Base-by-base conservation (phyloP, 2,797 vertebrate genomes). In the Trachurus trachurus region DNA sequence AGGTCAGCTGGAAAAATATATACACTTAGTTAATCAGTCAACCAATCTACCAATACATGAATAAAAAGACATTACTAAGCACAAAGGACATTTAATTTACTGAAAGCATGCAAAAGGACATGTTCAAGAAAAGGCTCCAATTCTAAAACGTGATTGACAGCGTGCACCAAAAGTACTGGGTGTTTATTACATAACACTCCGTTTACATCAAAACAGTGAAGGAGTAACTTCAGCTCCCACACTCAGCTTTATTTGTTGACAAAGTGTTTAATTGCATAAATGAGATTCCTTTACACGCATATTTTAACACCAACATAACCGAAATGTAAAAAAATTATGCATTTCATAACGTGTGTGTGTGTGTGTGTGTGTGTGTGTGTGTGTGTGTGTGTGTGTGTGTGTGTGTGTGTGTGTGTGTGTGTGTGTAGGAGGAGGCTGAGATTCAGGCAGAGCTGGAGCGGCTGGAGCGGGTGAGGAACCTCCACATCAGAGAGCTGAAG, bases 401-500 rank as follows among this genome's bases (percentile, higher is more conserved):
- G n/a, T n/a, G n/a, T n/a, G n/a, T n/a, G n/a, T n/a, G n/a, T 74
- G 50, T 91, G 17, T 11, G 9, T 34, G 47, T 66, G 29, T 78
- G 62, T 77, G 3, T 74, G 50, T 91, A 99, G 98, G 98, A 99
- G 93, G 98, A 99, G 84, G 98, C 98, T 53, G 98, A 99, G 95
- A 99, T 99, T 88, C 98, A 99, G 91, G 98, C 97, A 37, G 98
- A 99, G 95, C 95, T 99, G 90, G 98, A 99, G 92, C 96, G 98
- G 80, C 92, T 99, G 88, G 98, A 99, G 95, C 95, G 98, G 73
- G 98, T 99, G 89, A 96, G 98, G 92, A 99, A 99, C 95, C 97
- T 99, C 90, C 98, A 99, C 78, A 99, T 99, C 94, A 95, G 98
- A 92, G 98, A 99, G 88, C 96, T 99, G 90, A 99, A 99, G 96